Evolutionary conservation across 1,140 invertebrate genomes (phyloP).

Genomic region (Neodiprion pinetum): DNA sequence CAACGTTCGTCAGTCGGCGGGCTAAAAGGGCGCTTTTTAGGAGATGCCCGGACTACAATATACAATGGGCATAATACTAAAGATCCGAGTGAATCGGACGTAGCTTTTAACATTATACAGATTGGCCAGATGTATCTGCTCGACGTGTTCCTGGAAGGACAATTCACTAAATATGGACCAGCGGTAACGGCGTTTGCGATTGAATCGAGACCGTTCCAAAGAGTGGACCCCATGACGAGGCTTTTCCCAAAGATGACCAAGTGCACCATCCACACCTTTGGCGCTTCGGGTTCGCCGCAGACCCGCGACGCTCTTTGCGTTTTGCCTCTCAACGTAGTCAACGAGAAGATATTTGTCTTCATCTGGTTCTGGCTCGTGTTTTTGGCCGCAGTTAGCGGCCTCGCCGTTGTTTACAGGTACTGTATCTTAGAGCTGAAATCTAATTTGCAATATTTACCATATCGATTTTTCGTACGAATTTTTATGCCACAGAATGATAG

Average conservation of each 20-base stretch:
- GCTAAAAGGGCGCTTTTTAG: no score
- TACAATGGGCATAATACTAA: no score
- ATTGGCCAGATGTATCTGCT: slow-evolving; percentile 63
- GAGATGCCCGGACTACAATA: no score
- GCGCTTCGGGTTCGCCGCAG: slow-evolving; percentile 45
- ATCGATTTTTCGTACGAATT: not conserved
- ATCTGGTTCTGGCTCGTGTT: slow-evolving; percentile 67
- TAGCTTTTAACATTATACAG: slow-evolving; percentile 22
- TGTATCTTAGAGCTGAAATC: not conserved
- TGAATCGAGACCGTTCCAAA: slow-evolving; percentile 44
- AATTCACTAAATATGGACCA: slow-evolving; percentile 76
- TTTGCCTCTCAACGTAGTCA: slow-evolving; percentile 66
- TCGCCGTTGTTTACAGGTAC: slow-evolving; percentile 56
- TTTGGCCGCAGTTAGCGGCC: slow-evolving; percentile 50
- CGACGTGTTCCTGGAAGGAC: slow-evolving; percentile 66
- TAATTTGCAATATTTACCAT: not conserved
- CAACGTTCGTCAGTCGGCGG: not conserved
- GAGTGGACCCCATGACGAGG: slow-evolving; percentile 64
- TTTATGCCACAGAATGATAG: slow-evolving; percentile 49
- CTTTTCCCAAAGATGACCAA: slow-evolving; percentile 84
- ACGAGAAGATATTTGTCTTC: slow-evolving; percentile 66
- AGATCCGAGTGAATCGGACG: not conserved
- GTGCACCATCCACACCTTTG: slow-evolving; percentile 69
- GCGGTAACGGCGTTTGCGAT: slow-evolving; percentile 61
- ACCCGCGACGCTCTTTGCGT: slow-evolving; percentile 65